A percentile compares a stretch with the other conserved stretches of the same genome.
These are phyloP conservation scores for Helicoverpa zea DNA, from an alignment of 1,140 invertebrate species.

Conservation along the genomic window DNA sequence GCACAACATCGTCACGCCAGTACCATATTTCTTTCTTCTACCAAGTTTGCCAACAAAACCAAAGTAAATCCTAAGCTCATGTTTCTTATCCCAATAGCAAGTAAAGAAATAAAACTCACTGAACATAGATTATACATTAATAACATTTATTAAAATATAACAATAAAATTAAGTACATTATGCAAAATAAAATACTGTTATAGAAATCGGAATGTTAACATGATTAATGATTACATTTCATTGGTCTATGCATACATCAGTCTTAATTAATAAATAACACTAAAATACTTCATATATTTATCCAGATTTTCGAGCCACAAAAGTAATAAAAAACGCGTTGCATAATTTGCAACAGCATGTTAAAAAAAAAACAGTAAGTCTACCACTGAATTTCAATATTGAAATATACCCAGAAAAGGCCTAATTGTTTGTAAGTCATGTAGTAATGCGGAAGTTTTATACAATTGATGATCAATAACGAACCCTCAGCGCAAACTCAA, in stretches of 20 bases:
- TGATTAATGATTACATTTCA: conserved; percentile 42
- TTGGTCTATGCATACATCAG: conserved; percentile 45
- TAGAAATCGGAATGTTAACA: conserved; percentile 51
- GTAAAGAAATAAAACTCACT: not conserved
- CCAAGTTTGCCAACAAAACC: no score
- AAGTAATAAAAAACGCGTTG: no score
- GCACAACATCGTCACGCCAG: no score
- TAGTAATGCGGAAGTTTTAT: no score
- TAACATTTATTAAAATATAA: conserved; percentile 49
- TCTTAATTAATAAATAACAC: conserved; percentile 48
- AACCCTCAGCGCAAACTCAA: not conserved
- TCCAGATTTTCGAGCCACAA: not conserved
- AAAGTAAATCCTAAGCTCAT: no score
- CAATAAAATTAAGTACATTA: conserved; percentile 51
- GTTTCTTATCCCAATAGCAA: no score
- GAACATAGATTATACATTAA: not conserved
- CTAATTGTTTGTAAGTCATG: no score
- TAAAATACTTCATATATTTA: conserved; percentile 5
- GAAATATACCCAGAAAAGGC: no score
- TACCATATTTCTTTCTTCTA: no score
- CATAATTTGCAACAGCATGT: no score
- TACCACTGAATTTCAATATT: no score
- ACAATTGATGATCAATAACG: not conserved
- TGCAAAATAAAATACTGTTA: conserved; percentile 46
- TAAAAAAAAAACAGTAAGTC: no score